Evolutionary conservation across 2,888 invertebrate species (phyloP), one percentile per base, ranked within the genome.

Genomic region (Eutolmus rufibarbis): DNA sequence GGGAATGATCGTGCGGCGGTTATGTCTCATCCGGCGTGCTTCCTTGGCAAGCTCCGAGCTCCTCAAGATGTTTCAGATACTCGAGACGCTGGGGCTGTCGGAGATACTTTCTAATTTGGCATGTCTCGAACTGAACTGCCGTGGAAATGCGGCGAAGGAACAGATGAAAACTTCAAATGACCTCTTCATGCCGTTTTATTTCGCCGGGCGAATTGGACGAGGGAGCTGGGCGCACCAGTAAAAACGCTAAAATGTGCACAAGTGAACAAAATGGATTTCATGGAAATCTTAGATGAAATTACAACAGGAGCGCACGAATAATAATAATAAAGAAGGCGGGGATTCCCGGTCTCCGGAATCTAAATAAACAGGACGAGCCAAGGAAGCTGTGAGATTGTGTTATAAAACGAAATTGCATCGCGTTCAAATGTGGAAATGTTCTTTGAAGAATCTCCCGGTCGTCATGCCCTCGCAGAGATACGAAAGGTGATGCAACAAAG

Each of bases 121-220:
- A 66, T 82, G 82, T 82, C 82, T 82, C 82, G 82, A 82, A 37
- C 57, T 81, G 51, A 28, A 81, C 8, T 81, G 19, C 37, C 82
- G 23, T 37, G 82, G 37, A 82, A 46, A 78, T 34, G 28, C 19
- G 40, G 23, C 19, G 82, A 37, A 66, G 40, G 51, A 82, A 56
- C 51, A 79, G 82, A 82, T 82, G 82, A 82, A 82, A 82, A 82
- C 82, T 82, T 82, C 82, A 82, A 82, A 82, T 82, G 82, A 82
- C 66, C 82, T 82, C 82, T 82, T 82, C 82, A 82, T 82, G 40
- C 57, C 82, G 51, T 56, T 82, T 82, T 82, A 82, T 82, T 82
- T 82, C 19, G 16, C 37, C 28, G 46, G 34, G 31, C 51, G 82
- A 34, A 82, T 82, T 82, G 66, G 82, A 82, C 57, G 66, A 82